Percentiles rank a stretch among this genome's conserved stretches.
Conservation (phyloP, 1,140 invertebrate species). For the Pseudachorutes palmiensis region DNA sequence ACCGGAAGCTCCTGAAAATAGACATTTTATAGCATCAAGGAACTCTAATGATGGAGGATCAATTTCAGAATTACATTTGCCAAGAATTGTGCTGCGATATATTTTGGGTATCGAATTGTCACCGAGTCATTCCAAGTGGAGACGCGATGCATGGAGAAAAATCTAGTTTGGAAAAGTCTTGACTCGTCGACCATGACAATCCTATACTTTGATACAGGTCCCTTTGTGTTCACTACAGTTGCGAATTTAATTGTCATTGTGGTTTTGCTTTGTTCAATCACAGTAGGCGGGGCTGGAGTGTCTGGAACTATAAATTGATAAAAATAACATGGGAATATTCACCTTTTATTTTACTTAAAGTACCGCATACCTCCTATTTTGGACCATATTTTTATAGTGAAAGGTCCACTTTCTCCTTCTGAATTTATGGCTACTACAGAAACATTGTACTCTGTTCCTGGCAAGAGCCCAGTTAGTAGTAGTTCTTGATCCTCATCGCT, state of each 20-base stretch:
- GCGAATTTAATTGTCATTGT: conserved; percentile 55
- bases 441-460: conserved; percentile 63
- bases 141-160: conserved; percentile 51
- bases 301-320: conserved; percentile 52
- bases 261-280: conserved; percentile 50
- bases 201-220: conserved; percentile 61
- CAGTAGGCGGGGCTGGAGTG: conserved; percentile 54
- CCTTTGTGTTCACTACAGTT: conserved; percentile 59
- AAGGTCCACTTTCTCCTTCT: conserved; percentile 52
- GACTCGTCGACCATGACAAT: conserved; percentile 61
- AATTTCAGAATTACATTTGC: conserved; percentile 41
- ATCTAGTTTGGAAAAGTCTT: conserved; percentile 43
- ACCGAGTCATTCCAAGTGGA: conserved; percentile 52
- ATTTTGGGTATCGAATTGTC: conserved; percentile 58
- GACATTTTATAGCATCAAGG: background rate
- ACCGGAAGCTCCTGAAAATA: background rate
- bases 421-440: conserved; percentile 56
- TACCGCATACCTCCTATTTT: conserved; percentile 47
- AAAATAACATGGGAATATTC: conserved; percentile 7
- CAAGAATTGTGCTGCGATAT: conserved; percentile 67
- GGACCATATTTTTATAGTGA: conserved; percentile 53
- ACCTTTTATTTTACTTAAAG: background rate
- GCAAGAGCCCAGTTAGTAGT: conserved; percentile 54
- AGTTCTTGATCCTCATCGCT: conserved; percentile 44
- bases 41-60: background rate